Base-by-base conservation (phyloP, 2,888 invertebrate species). In the Calephelis perditalis region DNA sequence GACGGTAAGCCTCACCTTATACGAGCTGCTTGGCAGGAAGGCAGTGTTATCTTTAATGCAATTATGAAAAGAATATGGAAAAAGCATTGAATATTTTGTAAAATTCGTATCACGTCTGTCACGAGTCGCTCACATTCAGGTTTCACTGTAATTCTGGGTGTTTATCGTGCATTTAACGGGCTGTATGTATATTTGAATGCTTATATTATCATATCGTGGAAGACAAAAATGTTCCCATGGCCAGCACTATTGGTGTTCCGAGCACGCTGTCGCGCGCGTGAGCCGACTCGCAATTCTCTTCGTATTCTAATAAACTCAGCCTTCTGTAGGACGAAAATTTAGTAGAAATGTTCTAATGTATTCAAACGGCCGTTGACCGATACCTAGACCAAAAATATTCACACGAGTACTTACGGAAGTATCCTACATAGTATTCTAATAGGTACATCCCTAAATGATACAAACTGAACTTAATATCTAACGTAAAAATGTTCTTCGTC, bases 141-240 rank as follows among this genome's bases (percentile, higher is more conserved):
- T 86, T 90, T 90, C 90, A 79, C 89, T 87, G 88, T 90, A 90
- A 90, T 89, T 90, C 90, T 89, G 89, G 86, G 87, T 85, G 89
- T 90, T 90, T 90, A 90, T 90, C 89, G 90, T 88, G 89, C 90
- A 84, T 90, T 90, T 90, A 90, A 89, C 90, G 90, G 87, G 86
- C 88, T 81, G 83, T 86, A 88, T 90, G 90, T 90, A 90, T 90
- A 90, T 90, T 90, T 89, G 90, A 90, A 90, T 89, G 85, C 82
- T 87, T 85, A 85, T 90, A 90, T 90, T 90, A 90, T 88, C 90
- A 89, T 89, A 89, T 87, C 87, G 90, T 90, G 90, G 86, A 90
- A 87, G 86, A 90, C 90, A 90, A 89, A 90, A 90, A 89, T 90
- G 90, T 90, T 90, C 90, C 90, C 90, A 90, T 89, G 90, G 86